Conservation (phyloP, 2,888 invertebrate species). For the Campoplex capitator region DNA sequence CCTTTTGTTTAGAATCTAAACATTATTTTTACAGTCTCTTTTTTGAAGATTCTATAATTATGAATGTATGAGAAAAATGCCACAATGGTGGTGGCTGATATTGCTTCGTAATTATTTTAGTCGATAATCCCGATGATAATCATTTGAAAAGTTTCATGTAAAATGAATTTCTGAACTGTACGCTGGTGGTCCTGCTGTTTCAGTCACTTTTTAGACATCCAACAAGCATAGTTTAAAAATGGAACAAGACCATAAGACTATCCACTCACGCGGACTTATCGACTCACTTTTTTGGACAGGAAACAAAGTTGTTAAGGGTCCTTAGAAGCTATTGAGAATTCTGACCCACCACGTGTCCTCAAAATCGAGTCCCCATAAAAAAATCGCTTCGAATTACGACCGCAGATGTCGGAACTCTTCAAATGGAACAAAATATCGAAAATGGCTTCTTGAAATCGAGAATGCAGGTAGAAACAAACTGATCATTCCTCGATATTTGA, state of each 20-base stretch:
- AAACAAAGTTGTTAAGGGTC: not conserved
- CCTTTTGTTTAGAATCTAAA: no score
- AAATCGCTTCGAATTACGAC: constrained; percentile 15
- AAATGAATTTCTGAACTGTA: not conserved
- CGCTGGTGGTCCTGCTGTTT: constrained; percentile 44
- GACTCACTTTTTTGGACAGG: constrained; percentile 47
- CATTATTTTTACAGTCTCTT: no score
- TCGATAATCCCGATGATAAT: no score
- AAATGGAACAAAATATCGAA: not conserved
- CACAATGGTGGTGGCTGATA: no score
- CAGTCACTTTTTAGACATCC: constrained; percentile 29
- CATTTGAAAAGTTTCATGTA: no score
- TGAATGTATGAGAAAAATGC: no score
- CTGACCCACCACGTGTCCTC: constrained; percentile 41
- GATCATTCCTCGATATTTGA: not conserved
- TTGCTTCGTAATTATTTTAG: no score
- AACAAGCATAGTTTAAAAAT: constrained; percentile 9
- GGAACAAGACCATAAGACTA: not conserved
- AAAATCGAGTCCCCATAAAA: constrained; percentile 13
- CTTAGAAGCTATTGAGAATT: not conserved
- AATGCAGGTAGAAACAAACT: not conserved
- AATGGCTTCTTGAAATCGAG: not conserved
- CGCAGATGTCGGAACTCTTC: not conserved
- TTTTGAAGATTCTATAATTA: no score
- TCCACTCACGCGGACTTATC: constrained; percentile 13